These are phyloP conservation scores for Romanogobio albipinnatus DNA, from an alignment of 2,113 vertebrate genomes.

Conservation along the genomic window DNA sequence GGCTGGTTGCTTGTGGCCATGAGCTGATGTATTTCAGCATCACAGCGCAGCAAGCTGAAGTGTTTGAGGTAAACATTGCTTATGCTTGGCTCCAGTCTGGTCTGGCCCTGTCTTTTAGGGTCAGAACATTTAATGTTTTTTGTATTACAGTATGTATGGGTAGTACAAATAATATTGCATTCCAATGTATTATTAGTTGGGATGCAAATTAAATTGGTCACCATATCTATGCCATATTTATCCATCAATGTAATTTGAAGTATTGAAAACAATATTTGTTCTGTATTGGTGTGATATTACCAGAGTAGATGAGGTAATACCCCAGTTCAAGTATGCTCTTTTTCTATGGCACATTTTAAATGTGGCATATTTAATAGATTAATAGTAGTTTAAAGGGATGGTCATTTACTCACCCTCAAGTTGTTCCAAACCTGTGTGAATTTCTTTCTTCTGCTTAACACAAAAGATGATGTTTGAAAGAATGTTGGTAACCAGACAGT, in stretches of 20 bases:
- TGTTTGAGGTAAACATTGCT: not conserved
- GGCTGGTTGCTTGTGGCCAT: conserved; percentile 44
- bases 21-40: conserved; percentile 42
- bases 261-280: not conserved
- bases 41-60: not conserved
- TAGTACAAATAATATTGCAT: too few species aligned
- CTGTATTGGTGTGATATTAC: not conserved
- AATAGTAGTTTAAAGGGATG: too few species aligned
- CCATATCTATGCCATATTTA: not conserved
- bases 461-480: too few species aligned
- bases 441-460: too few species aligned
- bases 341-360: not conserved
- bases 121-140: not conserved
- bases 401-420: too few species aligned
- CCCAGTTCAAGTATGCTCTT: not conserved
- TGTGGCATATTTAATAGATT: too few species aligned
- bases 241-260: not conserved
- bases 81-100: not conserved
- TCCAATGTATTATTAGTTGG: not conserved
- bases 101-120: not conserved
- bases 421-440: too few species aligned
- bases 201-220: not conserved
- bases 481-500: too few species aligned
- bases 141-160: not conserved
- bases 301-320: not conserved